Evolutionary conservation across 2,888 invertebrate genomes (phyloP).

Genomic region (Caprella mutica): DNA sequence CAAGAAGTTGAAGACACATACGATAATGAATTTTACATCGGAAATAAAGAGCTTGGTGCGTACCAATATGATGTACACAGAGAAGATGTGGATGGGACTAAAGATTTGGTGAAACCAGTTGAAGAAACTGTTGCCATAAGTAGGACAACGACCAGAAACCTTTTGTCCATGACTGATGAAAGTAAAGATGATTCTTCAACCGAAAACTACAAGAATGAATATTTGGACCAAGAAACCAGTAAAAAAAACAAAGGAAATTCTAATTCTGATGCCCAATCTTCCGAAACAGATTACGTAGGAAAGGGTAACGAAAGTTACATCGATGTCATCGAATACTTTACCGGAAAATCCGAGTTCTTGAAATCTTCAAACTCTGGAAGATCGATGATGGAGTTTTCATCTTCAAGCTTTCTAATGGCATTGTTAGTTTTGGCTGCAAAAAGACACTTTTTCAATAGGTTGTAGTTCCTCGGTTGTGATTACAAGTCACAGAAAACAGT

Average conservation of each 20-base stretch:
- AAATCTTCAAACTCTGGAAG: neutral
- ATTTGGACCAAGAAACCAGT: too few relatives aligned
- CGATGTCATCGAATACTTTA: constrained; percentile 1
- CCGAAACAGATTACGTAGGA: too few relatives aligned
- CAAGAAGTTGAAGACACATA: neutral
- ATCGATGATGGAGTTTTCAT: neutral
- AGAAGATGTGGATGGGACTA: neutral
- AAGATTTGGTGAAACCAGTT: neutral
- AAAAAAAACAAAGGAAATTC: too few relatives aligned
- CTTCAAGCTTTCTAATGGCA: neutral
- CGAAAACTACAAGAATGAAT: too few relatives aligned
- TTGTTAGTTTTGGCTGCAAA: neutral
- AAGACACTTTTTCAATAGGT: too few relatives aligned
- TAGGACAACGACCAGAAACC: too few relatives aligned
- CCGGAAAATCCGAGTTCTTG: neutral
- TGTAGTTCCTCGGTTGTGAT: too few relatives aligned
- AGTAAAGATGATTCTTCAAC: too few relatives aligned
- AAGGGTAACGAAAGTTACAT: neutral
- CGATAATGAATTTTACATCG: constrained; percentile 3
- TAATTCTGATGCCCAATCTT: too few relatives aligned
- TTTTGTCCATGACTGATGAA: too few relatives aligned
- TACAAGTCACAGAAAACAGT: too few relatives aligned
- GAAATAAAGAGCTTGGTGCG: neutral
- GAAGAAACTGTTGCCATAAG: too few relatives aligned
- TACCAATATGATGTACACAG: constrained; percentile 2